Base-by-base conservation (phyloP, 2,888 invertebrate species). In the Drosophila paranaensis region DNA sequence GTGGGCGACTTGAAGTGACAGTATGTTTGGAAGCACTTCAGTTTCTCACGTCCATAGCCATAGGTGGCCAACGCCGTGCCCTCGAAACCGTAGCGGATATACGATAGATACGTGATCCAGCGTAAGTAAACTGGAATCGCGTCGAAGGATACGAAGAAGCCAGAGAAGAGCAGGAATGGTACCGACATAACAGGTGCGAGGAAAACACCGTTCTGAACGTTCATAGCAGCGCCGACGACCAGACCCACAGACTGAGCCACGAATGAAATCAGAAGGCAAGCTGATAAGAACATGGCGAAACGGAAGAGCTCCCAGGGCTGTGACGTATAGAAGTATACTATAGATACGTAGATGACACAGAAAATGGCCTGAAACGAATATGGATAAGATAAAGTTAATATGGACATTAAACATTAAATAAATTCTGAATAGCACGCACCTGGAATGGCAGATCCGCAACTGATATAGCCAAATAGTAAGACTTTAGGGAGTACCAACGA, bases 401-500 rank as follows among this genome's bases (percentile, higher is more conserved):
- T 11, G 5, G 16, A 20, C 43, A 43, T 14, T 2, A 25, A 45
- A 3, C 2, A 20, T 11, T 3, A 35, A 16, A 14, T 6, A n/a
- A 27, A 25, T 20, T 27, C 14, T 4, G 33, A 13, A 20, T 9
- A 6, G 14, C 20, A 54, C 83, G 93, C 93, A 98, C 98, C 95
- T 98, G 98, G 93, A 99, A 99, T n/a, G 99, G 99, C 94, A 99
- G 94, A 93, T 99, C 99, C 0, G 98, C 98, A 68, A 98, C 95
- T 0, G 98, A 98, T 89, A 98, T 98, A 20, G 98, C 98, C 88
- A 98, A 93, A 92, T 98, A 99, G 93, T 99, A 99, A 0, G 98
- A 97, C 81, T 97, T 96, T 40, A 98, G 93, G 46, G 98, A 98
- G 92, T 99, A 99, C 98, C 99, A 99, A 87, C 98, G 95, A 93